Base-by-base conservation (phyloP, 1,140 invertebrate genomes). In the Ruditapes philippinarum region DNA sequence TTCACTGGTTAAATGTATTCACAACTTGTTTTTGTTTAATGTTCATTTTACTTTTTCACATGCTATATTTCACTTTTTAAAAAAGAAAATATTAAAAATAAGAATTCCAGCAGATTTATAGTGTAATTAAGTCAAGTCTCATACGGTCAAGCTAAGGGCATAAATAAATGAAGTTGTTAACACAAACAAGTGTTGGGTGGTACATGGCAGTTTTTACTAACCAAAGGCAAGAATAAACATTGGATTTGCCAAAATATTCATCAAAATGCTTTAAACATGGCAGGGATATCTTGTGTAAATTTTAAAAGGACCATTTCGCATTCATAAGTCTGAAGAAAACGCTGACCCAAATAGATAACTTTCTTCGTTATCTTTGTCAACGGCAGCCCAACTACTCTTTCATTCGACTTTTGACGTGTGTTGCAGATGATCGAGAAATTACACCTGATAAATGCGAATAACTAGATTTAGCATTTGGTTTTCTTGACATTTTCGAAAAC, bases 281-380 rank as follows among this genome's bases (percentile, higher is more conserved):
- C 40, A 51, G 7, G 1, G 65, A 70, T 84, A 84, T 68, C 81
- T 84, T 70, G 40, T 49, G 65, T 73, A 74, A 86, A 86, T 86
- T 51, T 86, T 86, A 49, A 76, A 86, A 86, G 70, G 9, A 76
- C 42, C 68, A 86, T 86, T 86, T 74, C n/a, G 68, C 83, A 49
- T 76, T 86, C 65, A 86, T 25, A 42, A 17, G 19, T 60, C 14
- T 28, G 25, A 84, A 40, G 36, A 51, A 57, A 74, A 74, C 68
- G 40, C n/a, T 57, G 65, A 57, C 83, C 83, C 31, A 86, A 7
- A 22, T 86, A 51, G 83, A 86, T 86, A 86, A 36, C 45, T 51
- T 86, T 40, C 38, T 45, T 1, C 40, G 19, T 81, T 81, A 81
- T 81, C 79, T 40, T 25, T 25, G 51, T 0, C 40, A 62, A 31